Conservation (phyloP, 2,888 invertebrate species). For the Drosophila antonietae region DNA sequence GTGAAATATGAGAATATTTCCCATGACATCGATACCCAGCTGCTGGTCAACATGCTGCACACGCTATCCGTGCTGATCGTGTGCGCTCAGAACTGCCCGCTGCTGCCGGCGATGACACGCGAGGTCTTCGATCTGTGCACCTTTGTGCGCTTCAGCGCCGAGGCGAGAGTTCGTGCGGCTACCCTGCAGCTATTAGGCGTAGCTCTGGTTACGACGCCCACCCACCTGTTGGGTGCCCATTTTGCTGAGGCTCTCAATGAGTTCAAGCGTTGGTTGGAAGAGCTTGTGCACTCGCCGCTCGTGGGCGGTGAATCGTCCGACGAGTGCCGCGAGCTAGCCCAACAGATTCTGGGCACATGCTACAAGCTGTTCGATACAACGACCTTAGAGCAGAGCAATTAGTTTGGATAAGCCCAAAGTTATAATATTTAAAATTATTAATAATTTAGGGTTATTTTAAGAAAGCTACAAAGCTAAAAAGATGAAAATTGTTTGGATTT, state of each 20-base stretch:
- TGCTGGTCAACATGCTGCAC: constrained; percentile 89
- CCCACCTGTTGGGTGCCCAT: constrained; percentile 86
- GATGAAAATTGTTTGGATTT: too few relatives aligned
- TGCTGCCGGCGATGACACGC: constrained; percentile 88
- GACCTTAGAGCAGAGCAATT: constrained; percentile 22
- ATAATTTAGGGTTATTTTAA: not conserved
- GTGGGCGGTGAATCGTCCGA: constrained; percentile 88
- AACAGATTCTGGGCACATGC: constrained; percentile 86
- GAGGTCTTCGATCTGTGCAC: constrained; percentile 89
- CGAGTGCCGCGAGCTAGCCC: constrained; percentile 88
- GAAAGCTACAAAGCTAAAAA: too few relatives aligned
- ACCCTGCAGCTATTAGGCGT: constrained; percentile 89
- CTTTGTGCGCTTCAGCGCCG: constrained; percentile 88
- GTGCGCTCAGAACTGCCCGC: constrained; percentile 88
- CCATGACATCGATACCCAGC: constrained; percentile 88
- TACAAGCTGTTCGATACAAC: constrained; percentile 63
- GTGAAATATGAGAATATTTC: constrained; percentile 86
- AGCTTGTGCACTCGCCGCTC: constrained; percentile 86
- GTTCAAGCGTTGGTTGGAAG: constrained; percentile 88
- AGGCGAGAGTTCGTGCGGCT: constrained; percentile 88
- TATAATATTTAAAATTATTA: not conserved
- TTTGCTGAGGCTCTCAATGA: constrained; percentile 88
- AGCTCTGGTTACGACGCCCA: constrained; percentile 87
- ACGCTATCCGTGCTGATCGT: constrained; percentile 89
- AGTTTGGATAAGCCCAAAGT: not conserved